Conservation (phyloP, 2,888 invertebrate species). For the Hesperia comma region DNA sequence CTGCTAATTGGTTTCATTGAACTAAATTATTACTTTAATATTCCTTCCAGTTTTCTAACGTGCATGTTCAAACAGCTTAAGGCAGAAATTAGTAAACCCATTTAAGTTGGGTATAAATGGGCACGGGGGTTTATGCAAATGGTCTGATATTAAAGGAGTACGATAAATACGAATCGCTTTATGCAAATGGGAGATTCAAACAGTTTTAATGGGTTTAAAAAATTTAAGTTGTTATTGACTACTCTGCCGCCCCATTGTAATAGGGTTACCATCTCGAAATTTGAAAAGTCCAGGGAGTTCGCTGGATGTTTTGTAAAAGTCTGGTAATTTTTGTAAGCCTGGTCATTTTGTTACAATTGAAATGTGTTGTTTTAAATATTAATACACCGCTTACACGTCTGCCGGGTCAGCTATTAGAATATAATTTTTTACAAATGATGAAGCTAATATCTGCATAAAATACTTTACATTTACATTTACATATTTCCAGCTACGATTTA, state of each 20-base stretch:
- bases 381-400: too few relatives aligned
- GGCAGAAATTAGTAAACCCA: slow-evolving; percentile 5
- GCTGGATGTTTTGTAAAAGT: too few relatives aligned
- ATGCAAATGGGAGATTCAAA: not conserved
- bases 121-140: slow-evolving; percentile 7
- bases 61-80: slow-evolving; percentile 4
- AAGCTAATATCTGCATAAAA: too few relatives aligned
- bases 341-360: too few relatives aligned
- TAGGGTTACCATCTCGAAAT: too few relatives aligned
- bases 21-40: slow-evolving; percentile 25
- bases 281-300: too few relatives aligned
- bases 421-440: too few relatives aligned
- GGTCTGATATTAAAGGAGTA: not conserved
- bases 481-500: too few relatives aligned
- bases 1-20: slow-evolving; percentile 25
- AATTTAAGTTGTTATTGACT: not conserved
- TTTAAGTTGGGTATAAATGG: slow-evolving; percentile 6
- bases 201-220: not conserved
- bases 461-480: too few relatives aligned
- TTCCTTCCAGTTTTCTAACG: slow-evolving; percentile 7
- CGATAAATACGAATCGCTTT: slow-evolving; percentile 1
- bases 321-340: too few relatives aligned
- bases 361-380: too few relatives aligned
- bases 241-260: not conserved
- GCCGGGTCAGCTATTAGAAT: too few relatives aligned